phyloP scores from a whole-genome alignment of 1,140 invertebrate genomes.

The Achroia grisella region DNA sequence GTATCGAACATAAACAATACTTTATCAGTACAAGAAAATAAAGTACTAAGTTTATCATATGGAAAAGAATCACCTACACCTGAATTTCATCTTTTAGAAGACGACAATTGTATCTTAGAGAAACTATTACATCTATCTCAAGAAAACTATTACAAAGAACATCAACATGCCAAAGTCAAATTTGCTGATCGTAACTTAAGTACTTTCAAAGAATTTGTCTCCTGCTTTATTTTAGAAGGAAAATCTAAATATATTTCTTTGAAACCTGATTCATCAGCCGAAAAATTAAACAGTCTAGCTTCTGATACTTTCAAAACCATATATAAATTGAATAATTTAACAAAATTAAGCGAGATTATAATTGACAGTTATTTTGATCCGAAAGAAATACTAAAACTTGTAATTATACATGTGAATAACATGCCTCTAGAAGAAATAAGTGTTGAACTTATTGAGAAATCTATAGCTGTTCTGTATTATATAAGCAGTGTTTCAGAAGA shows the following conservation, averaged over 20 bases:
- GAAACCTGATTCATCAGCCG: conserved; percentile 51
- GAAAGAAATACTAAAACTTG: conserved; percentile 76
- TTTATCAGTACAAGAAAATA: conserved; percentile 12
- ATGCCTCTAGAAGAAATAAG: conserved; percentile 66
- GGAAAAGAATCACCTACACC: not conserved
- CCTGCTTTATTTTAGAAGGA: conserved; percentile 75
- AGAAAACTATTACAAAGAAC: conserved; percentile 54
- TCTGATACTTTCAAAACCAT: conserved; percentile 76
- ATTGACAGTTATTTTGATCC: conserved; percentile 74
- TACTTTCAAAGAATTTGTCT: conserved; percentile 47
- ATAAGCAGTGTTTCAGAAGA: conserved; percentile 58
- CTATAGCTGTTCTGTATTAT: conserved; percentile 61
- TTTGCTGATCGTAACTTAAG: conserved; percentile 43
- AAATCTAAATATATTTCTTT: conserved; percentile 39
- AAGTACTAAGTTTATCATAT: not conserved
- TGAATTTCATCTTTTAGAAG: conserved; percentile 48
- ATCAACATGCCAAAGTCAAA: conserved; percentile 47
- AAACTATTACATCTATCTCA: conserved; percentile 51
- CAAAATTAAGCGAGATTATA: conserved; percentile 70
- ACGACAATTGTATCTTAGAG: conserved; percentile 60
- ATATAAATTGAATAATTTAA: conserved; percentile 72
- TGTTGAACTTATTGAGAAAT: conserved; percentile 70
- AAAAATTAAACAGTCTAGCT: conserved; percentile 67
- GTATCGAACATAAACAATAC: conserved; percentile 30
- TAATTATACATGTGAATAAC: conserved; percentile 80